A percentile compares a stretch with the other conserved stretches of the same genome.
phyloP scores from a whole-genome alignment of 2,113 vertebrate species.

The Neofelis nebulosa region DNA sequence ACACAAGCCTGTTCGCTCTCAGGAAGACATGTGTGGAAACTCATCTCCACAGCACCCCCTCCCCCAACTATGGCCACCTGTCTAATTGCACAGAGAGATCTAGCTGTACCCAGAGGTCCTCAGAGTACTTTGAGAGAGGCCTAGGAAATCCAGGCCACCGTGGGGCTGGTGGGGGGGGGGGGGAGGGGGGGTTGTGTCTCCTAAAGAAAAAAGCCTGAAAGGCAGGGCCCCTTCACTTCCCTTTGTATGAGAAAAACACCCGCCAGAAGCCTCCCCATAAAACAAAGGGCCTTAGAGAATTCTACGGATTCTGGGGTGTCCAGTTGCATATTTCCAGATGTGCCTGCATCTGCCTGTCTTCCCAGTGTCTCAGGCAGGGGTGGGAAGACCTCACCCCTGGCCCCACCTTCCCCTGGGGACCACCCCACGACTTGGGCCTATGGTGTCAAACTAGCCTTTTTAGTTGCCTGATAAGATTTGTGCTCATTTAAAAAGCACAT shows the following conservation, averaged over 20 bases:
- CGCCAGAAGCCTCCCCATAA: constrained; percentile 59
- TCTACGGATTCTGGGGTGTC: constrained; percentile 62
- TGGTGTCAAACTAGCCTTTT: neutral
- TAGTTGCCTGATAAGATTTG: constrained; percentile 40
- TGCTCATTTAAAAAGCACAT: constrained; percentile 56
- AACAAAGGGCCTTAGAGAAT: constrained; percentile 45
- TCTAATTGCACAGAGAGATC: neutral
- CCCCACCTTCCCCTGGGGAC: neutral
- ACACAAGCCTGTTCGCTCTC: neutral
- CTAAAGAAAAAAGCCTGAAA: neutral
- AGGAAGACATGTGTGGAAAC: neutral
- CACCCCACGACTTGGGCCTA: neutral
- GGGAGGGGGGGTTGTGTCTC: neutral
- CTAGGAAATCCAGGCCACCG: neutral
- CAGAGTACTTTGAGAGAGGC: neutral
- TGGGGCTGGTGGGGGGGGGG: rapidly evolving
- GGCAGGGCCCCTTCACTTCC: constrained; percentile 54
- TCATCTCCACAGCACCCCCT: neutral
- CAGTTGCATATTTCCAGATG: constrained; percentile 71
- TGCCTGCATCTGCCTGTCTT: constrained; percentile 65
- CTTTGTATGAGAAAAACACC: constrained; percentile 41
- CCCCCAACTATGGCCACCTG: neutral
- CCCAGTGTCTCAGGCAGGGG: constrained; percentile 24
- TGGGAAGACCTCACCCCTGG: neutral
- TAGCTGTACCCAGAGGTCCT: neutral